Evolutionary conservation across 2,113 vertebrate species (phyloP), one percentile per base, ranked within the genome.

Genomic region (Ptilonorhynchus violaceus): DNA sequence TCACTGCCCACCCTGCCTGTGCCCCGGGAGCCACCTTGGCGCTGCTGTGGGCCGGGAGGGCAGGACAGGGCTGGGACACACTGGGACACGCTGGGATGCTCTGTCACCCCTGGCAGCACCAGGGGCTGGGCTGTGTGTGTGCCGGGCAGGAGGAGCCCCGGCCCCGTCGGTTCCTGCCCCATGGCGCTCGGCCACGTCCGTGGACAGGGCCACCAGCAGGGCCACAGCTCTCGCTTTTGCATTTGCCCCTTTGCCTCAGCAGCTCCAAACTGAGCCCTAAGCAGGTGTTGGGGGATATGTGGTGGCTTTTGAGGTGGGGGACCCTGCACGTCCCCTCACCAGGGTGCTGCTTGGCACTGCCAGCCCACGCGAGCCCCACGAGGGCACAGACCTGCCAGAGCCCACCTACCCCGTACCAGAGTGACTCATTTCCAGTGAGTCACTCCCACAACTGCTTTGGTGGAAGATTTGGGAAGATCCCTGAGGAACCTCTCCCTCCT

Each of bases 151-250:
- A 87, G 59, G 15, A 56, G 49, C 17, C 50, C 46, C 37, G 49
- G 19, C 31, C 16, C 59, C 67, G 22, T 55, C 0, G 0, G 6
- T 23, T 23, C 39, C 5, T 19, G 37, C 44, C 74, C 55, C 2
- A 0, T 7, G 60, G 24, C 7, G 22, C 82, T 50, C 0, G 0
- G 56, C 50, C 2, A 1, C 12, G 27, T 12, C 60, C 68, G 3
- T 4, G 30, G 42, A 8, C 37, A 22, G 47, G 7, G 37, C 18
- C 20, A 4, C n/a, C 4, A 30, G 13, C 25, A 67, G 13, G 50
- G 15, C 53, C 69, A 31, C 1, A 46, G 25, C 59, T 77, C 55
- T 44, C 7, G 12, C 16, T 75, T 89, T 10, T 62, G 28, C 23
- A 13, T 46, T 58, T 69, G 13, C 2, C 50, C 33, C 22, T 75